Percentiles rank a stretch among this genome's conserved stretches.
These are phyloP conservation scores for Agrotis ipsilon DNA, from an alignment of 2,888 invertebrate genomes.

Conservation along the genomic window DNA sequence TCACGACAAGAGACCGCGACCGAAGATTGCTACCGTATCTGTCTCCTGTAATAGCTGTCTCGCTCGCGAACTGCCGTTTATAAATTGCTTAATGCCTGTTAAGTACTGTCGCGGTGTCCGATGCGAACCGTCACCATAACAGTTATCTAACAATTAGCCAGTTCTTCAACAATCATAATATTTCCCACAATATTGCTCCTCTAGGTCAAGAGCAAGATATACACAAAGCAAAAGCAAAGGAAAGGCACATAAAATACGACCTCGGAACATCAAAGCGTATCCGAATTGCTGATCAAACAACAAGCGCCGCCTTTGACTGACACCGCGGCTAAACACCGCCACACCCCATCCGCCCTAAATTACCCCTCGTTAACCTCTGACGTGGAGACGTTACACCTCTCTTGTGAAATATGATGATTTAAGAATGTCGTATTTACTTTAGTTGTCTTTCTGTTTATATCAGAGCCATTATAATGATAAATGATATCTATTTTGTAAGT, in stretches of 20 bases:
- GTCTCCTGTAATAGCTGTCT: too few species aligned
- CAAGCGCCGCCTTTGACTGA: constrained; percentile 26
- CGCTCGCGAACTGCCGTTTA: too few species aligned
- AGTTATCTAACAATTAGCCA: too few species aligned
- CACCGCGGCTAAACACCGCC: constrained; percentile 24
- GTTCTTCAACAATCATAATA: too few species aligned
- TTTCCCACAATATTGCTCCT: neutral
- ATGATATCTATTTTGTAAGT: too few species aligned
- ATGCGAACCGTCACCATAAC: too few species aligned
- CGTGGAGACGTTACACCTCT: neutral
- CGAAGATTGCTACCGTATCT: too few species aligned
- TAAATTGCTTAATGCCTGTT: too few species aligned
- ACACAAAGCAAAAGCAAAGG: neutral
- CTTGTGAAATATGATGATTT: neutral
- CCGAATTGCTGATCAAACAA: constrained; percentile 30
- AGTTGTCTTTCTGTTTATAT: neutral
- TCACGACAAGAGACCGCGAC: too few species aligned
- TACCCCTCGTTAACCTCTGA: constrained; percentile 18
- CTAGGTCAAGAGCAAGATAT: neutral
- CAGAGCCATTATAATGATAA: neutral
- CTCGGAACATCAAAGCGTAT: neutral
- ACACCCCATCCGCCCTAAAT: constrained; percentile 38
- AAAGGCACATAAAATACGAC: neutral
- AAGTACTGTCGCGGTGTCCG: too few species aligned
- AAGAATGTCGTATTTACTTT: neutral